Base-by-base conservation (phyloP, 1,140 invertebrate species). In the Bilobella aurantiaca region DNA sequence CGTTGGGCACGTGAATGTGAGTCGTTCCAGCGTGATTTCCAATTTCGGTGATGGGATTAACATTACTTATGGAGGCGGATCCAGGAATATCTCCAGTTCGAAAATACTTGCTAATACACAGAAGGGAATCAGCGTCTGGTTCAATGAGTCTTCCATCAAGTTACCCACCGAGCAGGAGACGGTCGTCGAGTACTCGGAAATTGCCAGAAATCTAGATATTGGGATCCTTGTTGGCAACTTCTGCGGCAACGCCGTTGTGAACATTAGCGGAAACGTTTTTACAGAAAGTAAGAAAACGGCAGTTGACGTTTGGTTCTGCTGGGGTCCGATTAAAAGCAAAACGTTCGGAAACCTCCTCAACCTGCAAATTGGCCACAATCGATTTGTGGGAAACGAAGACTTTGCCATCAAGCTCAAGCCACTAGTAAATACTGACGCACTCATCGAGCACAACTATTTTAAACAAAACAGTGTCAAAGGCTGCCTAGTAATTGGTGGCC, bases 1-100 rank as follows among this genome's bases (percentile, higher is more conserved):
- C 0, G 89, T 86, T 0, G 90, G 91, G n/a, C 89, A 95, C 74
- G 84, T 98, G 0, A 93, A 98, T 74, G 83, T 99, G 1, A 96
- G 93, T 3, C 85, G 87, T 69, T 92, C 89, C 66, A 82, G 87
- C 73, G 89, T 99, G 42, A 86, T 84, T 0, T 88, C 92, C 70
- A 99, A 99, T 76, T 84, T 87, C 73, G 96, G 93, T 25, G 94
- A 96, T 69, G 89, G 90, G 1, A 80, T 91, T 2, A 95, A 96
- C 73, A 87, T 97, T 2, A 95, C 93, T 0, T 90, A 91, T 64
- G 87, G 89, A 1, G 93, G 94, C 0, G 94, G 95, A 1, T 87
- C 86, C 66, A 82, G 89, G 60, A 93, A 98, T 73, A 82, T 98
- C 37, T 94, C 93, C 14, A 80, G 85, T 73, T 88, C 86, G 30